phyloP scores from a whole-genome alignment of 1,140 invertebrate species.

The Luehdorfia chinensis region DNA sequence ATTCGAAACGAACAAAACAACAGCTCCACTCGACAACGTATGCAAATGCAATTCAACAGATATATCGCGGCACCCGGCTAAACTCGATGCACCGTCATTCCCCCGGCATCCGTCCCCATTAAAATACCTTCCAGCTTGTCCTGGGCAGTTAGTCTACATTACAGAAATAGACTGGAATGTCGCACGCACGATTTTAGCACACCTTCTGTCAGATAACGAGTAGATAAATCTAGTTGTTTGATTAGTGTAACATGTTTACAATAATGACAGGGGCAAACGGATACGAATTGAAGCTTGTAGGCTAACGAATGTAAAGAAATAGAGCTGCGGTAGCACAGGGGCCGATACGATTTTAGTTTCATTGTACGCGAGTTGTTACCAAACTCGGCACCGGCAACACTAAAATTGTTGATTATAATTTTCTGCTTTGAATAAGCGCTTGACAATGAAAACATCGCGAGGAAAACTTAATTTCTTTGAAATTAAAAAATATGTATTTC shows the following conservation, averaged over 20 bases:
- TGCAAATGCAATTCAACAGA: slow-evolving; percentile 4
- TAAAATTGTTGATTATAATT: no score
- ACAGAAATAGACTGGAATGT: slow-evolving; percentile 55
- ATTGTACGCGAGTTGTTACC: no score
- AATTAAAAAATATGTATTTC: no score
- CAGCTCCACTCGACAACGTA: not conserved
- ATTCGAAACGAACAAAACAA: not conserved
- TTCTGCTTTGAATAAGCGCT: no score
- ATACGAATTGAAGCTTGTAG: no score
- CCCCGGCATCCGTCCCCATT: slow-evolving; percentile 32
- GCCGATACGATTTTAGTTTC: no score
- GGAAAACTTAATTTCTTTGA: no score
- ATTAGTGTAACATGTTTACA: slow-evolving; percentile 4
- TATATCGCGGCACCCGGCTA: not conserved
- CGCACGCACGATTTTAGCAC: slow-evolving; percentile 35
- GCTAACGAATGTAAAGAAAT: no score
- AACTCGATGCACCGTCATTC: slow-evolving; percentile 8
- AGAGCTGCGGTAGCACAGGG: no score
- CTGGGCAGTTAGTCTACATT: slow-evolving; percentile 35
- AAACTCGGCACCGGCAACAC: no score
- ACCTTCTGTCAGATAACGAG: slow-evolving; percentile 26
- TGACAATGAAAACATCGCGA: no score
- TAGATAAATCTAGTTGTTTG: slow-evolving; percentile 1
- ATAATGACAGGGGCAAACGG: not conserved
- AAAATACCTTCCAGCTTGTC: slow-evolving; percentile 35